Evolutionary conservation across 1,140 invertebrate genomes (phyloP).

Genomic region (Leptopilina clavipes): DNA sequence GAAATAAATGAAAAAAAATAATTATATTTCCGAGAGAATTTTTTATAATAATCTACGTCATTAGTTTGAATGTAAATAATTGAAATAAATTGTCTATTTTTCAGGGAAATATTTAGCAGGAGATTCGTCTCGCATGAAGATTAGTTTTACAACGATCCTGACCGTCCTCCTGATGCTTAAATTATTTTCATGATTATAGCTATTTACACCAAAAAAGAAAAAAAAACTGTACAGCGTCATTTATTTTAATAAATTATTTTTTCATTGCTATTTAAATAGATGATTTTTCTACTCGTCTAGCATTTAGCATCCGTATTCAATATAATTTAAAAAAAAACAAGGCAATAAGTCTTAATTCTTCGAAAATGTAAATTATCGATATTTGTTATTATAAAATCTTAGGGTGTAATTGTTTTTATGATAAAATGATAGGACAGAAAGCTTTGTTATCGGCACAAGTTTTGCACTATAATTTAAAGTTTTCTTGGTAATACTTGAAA

Average conservation of each 20-base stretch:
- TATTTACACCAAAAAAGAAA: slow-evolving; percentile 42
- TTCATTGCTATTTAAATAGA: slow-evolving; percentile 47
- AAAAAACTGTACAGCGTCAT: slow-evolving; percentile 49
- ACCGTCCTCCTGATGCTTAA: slow-evolving; percentile 41
- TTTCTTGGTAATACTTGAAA: slow-evolving; percentile 17
- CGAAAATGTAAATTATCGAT: no score
- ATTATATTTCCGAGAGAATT: no score
- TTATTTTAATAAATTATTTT: slow-evolving; percentile 66
- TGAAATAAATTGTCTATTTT: slow-evolving; percentile 39
- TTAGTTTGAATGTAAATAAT: neutral
- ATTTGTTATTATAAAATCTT: no score
- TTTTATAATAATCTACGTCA: neutral
- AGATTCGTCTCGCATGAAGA: slow-evolving; percentile 41
- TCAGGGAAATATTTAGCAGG: slow-evolving; percentile 69
- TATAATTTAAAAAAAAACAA: no score
- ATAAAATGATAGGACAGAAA: neutral
- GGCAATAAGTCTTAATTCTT: no score
- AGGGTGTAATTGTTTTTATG: neutral
- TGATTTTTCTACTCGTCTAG: neutral
- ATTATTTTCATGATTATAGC: slow-evolving; percentile 42
- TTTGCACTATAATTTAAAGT: slow-evolving; percentile 28
- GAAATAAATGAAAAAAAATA: no score
- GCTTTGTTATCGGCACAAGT: neutral
- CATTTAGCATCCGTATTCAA: no score
- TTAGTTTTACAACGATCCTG: slow-evolving; percentile 35